These are phyloP conservation scores for Gisinianus flammeolus DNA, from an alignment of 2,888 invertebrate genomes.

Conservation along the genomic window DNA sequence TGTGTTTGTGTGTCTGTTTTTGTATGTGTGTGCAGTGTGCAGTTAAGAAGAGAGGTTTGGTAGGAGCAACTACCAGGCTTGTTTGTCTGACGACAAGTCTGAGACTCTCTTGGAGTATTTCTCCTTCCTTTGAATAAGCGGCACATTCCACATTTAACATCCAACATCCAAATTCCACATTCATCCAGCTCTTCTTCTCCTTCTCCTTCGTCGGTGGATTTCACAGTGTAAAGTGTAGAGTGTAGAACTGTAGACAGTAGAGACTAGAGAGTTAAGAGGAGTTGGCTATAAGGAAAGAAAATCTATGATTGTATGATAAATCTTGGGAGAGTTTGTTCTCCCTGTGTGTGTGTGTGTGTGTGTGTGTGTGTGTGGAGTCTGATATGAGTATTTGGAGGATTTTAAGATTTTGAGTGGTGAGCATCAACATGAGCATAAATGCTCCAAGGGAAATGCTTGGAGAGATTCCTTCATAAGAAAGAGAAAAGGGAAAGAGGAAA, in stretches of 20 bases:
- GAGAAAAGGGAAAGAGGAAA: neutral
- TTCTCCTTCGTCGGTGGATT: neutral
- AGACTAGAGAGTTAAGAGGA: no score
- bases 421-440: constrained; percentile 19
- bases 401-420: neutral
- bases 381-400: neutral
- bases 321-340: no score
- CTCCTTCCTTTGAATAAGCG: neutral
- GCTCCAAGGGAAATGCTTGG: constrained; percentile 11
- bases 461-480: constrained; percentile 19
- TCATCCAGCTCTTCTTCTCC: neutral
- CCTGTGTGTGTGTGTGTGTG: neutral
- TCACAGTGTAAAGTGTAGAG: neutral
- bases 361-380: neutral
- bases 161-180: neutral
- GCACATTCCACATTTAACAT: no score
- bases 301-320: neutral
- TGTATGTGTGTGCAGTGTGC: neutral
- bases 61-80: neutral
- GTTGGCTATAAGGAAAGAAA: no score
- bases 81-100: no score
- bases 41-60: neutral
- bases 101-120: neutral
- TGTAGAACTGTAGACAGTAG: neutral
- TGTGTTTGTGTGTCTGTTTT: neutral